These are phyloP conservation scores for Stomorhina lunata DNA, from an alignment of 2,888 invertebrate genomes.

Conservation along the genomic window DNA sequence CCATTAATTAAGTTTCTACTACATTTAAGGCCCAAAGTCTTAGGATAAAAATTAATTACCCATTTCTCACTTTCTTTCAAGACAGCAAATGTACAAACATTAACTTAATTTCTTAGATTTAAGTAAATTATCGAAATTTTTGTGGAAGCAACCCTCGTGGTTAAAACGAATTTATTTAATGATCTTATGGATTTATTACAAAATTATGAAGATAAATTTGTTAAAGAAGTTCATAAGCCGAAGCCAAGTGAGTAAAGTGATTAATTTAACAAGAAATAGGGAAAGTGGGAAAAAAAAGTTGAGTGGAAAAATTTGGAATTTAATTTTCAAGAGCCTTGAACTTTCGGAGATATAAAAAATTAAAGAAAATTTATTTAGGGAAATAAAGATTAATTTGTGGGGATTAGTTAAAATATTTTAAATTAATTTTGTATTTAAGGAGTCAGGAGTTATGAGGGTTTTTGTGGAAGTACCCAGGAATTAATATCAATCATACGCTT, in stretches of 20 bases:
- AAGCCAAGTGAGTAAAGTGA: too few relatives aligned
- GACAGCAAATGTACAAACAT: not conserved
- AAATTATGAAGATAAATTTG: not conserved
- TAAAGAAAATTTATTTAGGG: not conserved
- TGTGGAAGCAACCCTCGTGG: too few relatives aligned
- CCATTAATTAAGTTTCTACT: not conserved
- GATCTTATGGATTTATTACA: slow-evolving; percentile 3
- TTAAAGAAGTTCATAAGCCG: too few relatives aligned
- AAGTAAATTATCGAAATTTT: too few relatives aligned
- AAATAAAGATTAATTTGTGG: not conserved
- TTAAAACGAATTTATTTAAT: not conserved
- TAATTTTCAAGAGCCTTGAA: too few relatives aligned
- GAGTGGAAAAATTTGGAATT: too few relatives aligned
- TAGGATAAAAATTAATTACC: not conserved
- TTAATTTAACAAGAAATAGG: too few relatives aligned
- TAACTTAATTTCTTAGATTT: not conserved
- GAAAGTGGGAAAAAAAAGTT: too few relatives aligned
- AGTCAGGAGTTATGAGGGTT: not conserved
- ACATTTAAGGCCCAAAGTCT: not conserved
- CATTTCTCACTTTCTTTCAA: slow-evolving; percentile 10
- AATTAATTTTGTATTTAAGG: not conserved
- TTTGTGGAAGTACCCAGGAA: not conserved
- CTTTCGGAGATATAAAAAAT: too few relatives aligned
- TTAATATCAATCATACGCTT: not conserved
- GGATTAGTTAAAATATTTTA: not conserved